These are phyloP conservation scores for Berghia stephanieae DNA, from an alignment of 1,140 invertebrate species.

Conservation along the genomic window DNA sequence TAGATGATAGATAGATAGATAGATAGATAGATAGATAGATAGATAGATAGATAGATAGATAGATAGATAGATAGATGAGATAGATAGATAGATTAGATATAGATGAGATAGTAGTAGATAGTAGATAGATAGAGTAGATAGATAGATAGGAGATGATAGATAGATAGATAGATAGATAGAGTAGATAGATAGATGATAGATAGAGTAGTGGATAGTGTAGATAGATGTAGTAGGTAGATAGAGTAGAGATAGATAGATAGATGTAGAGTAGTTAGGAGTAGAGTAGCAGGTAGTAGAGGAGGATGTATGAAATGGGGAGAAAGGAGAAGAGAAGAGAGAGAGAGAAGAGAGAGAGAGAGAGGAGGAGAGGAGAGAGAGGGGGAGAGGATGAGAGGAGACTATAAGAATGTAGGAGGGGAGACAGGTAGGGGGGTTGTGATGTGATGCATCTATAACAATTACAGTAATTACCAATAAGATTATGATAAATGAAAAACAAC, in stretches of 20 bases:
- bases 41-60: conserved; percentile 14
- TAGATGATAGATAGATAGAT: too few species aligned
- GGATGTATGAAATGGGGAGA: not conserved
- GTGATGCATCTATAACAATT: too few species aligned
- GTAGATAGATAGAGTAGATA: too few species aligned
- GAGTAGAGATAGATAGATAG: too few species aligned
- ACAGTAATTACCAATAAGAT: too few species aligned
- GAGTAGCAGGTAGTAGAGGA: not conserved
- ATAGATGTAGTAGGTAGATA: not conserved
- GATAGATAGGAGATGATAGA: too few species aligned
- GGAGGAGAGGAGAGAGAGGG: not conserved
- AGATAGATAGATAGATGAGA: conserved; percentile 4
- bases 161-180: too few species aligned
- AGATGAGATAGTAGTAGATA: too few species aligned
- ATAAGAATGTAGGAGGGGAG: not conserved
- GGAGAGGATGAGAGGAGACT: conserved; percentile 1
- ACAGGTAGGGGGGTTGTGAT: too few species aligned
- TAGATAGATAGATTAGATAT: too few species aligned
- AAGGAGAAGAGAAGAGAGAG: not conserved
- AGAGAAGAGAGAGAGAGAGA: not conserved
- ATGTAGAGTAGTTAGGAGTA: not conserved
- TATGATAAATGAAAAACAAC: too few species aligned
- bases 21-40: conserved; percentile 4
- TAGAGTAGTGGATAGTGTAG: not conserved
- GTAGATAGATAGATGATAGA: too few species aligned